Base-by-base conservation (phyloP, 2,113 vertebrate species). In the Grantiella picta region DNA sequence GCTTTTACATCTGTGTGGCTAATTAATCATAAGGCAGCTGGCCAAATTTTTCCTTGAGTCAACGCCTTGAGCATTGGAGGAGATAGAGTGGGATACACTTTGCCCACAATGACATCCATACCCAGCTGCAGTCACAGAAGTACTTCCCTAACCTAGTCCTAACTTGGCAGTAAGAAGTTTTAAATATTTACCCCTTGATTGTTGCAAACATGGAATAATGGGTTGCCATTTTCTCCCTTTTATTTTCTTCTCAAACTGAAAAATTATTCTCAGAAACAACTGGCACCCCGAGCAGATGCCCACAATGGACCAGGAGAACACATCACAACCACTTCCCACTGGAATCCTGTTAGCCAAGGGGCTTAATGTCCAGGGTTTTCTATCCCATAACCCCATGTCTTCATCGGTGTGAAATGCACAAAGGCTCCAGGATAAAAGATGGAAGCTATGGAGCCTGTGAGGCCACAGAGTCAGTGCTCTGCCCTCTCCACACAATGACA, bases 401-500 rank as follows among this genome's bases (percentile, higher is more conserved):
- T 57, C 63, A 10, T 29, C 27, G 23, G 11, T 7, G 18, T n/a
- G 29, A 80, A 61, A 27, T 21, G 25, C 53, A 36, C 2, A 0
- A 66, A 20, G 66, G 54, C 36, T 88, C 45, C 65, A 33, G 59
- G 36, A 27, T 9, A 44, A 65, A 70, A 59, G 35, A 19, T 54
- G 40, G 38, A 12, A 60, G 4, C 9, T 27, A 1, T 12, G 76
- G 59, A 81, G 38, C 0, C 0, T 36, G 31, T 11, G 50, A 78
- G 25, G 56, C 44, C 68, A 45, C 28, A 40, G 44, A 10, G n/a
- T 28, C 63, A 4, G 16, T 1, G 3, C 31, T 53, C 66, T 31
- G 59, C 25, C 31, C 20, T 73, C 52, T 49, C 47, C 17, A 0
- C 2, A 0, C 15, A 54, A 1, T 0, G 3, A 52, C 47, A 81